Conservation (phyloP, 2,797 vertebrate genomes). For the Pangasius mekongensis region DNA sequence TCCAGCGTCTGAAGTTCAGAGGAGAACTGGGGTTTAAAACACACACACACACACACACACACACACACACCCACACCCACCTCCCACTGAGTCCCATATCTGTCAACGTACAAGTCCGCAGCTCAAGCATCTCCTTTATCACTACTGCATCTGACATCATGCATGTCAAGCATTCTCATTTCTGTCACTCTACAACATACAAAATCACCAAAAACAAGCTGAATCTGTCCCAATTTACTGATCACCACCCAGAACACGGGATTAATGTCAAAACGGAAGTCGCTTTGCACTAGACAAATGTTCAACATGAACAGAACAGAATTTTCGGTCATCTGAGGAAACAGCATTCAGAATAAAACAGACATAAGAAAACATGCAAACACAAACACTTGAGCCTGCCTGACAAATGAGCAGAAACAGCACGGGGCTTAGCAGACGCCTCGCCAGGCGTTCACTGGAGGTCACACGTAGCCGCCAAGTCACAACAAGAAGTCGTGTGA, state of each 20-base stretch:
- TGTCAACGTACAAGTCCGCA: constrained; percentile 24
- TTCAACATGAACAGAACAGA: constrained; percentile 24
- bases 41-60: constrained; percentile 11
- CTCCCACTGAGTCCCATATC: constrained; percentile 29
- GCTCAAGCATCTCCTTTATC: constrained; percentile 3
- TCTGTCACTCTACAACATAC: constrained; percentile 8
- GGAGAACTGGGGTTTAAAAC: constrained; percentile 47
- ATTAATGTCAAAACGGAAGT: constrained; percentile 22
- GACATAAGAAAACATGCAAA: neutral
- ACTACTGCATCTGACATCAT: constrained; percentile 3
- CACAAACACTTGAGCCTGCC: neutral
- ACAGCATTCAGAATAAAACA: constrained; percentile 29
- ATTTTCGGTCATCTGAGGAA: constrained; percentile 38
- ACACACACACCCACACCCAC: constrained; percentile 28
- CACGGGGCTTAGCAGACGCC: neutral
- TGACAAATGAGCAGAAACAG: constrained; percentile 16
- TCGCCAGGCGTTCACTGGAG: constrained; percentile 22
- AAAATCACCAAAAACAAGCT: constrained; percentile 18
- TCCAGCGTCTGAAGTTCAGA: constrained; percentile 66
- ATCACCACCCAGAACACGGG: neutral
- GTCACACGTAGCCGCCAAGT: constrained; percentile 37
- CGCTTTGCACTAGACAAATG: constrained; percentile 32
- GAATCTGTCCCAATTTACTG: constrained; percentile 20
- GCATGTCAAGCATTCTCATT: constrained; percentile 27
- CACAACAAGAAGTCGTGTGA: constrained; percentile 47